These are phyloP conservation scores for Lasioglossum pauxillum DNA, from an alignment of 2,888 invertebrate species.

Conservation along the genomic window DNA sequence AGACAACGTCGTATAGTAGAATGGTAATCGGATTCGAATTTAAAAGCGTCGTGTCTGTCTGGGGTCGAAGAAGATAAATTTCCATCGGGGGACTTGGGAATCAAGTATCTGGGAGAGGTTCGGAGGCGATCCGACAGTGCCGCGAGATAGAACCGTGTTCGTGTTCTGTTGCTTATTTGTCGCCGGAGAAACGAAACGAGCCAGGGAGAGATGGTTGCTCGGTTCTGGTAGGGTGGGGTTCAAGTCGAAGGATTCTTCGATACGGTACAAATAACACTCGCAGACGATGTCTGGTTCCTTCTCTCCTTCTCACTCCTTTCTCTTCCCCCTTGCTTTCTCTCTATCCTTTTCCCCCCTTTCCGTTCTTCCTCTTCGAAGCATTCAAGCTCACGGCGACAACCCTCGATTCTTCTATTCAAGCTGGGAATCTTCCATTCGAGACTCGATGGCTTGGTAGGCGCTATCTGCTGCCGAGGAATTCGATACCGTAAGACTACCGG, in stretches of 20 bases:
- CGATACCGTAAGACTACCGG: conserved; percentile 26
- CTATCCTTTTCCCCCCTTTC: not conserved
- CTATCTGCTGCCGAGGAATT: conserved; percentile 59
- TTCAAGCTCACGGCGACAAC: conserved; percentile 56
- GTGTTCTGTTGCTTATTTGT: conserved; percentile 77
- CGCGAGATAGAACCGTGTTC: conserved; percentile 73
- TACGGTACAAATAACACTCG: conserved; percentile 76
- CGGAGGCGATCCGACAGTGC: conserved; percentile 60
- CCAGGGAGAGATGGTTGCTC: conserved; percentile 67
- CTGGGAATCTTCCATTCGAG: conserved; percentile 60
- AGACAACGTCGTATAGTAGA: conserved; percentile 35
- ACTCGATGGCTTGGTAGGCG: conserved; percentile 71
- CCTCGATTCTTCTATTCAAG: conserved; percentile 57
- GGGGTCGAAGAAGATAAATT: conserved; percentile 74
- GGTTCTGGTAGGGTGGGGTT: conserved; percentile 44
- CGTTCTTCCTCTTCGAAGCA: conserved; percentile 39
- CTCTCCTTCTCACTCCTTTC: not conserved
- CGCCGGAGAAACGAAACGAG: conserved; percentile 76
- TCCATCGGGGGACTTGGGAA: conserved; percentile 61
- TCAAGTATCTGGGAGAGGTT: conserved; percentile 72
- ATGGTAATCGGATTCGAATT: conserved; percentile 67
- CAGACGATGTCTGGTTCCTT: conserved; percentile 55
- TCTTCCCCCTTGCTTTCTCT: conserved; percentile 15
- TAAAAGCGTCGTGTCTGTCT: conserved; percentile 54
- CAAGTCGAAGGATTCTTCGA: conserved; percentile 65